Base-by-base conservation (phyloP, 2,797 vertebrate species). In the Acipenser ruthenus region DNA sequence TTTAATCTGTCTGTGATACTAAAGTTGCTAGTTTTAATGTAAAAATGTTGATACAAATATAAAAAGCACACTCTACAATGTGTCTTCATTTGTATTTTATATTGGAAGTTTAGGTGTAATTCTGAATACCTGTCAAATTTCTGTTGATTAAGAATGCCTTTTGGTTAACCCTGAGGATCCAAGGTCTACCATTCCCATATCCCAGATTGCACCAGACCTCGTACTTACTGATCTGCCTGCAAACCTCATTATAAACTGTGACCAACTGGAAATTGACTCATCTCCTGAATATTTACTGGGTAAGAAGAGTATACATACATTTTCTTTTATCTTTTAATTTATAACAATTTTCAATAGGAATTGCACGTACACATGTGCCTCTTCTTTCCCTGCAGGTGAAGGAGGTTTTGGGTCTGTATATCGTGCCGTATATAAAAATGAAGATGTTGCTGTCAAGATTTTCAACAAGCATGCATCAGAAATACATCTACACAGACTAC, bases 331-430 rank as follows among this genome's bases (percentile, higher is more conserved):
- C 15, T 18, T 18, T 18, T 18, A 1, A 18, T 18, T 18, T 18
- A 18, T n/a, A 58, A 58, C 4, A n/a, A 8, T 6, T 5, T 37
- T 64, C 6, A 64, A 12, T 23, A 11, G 13, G 10, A 10, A 37
- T 68, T 6, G 50, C 7, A 2, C 62, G 12, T 49, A 55, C 10
- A 10, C n/a, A 10, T 10, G 6, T 10, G 37, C 1, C 37, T 37
- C 5, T 37, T 37, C 37, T 37, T 37, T 37, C 37, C 53, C 37
- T 63, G 1, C 73, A 99, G 97, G 96, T 10, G 90, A 95, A 52
- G 97, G 96, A 13, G 95, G 95, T 37, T 99, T 98, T 85, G 96
- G 96, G 67, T 96, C 94, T 0, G 97, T 99, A 18, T 99, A 98
- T 69, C 90, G 90, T 78, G 95, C 95, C 0, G 71, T 88, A 63